Conservation (phyloP, 2,888 invertebrate genomes). For the Pyrochroa serraticornis region DNA sequence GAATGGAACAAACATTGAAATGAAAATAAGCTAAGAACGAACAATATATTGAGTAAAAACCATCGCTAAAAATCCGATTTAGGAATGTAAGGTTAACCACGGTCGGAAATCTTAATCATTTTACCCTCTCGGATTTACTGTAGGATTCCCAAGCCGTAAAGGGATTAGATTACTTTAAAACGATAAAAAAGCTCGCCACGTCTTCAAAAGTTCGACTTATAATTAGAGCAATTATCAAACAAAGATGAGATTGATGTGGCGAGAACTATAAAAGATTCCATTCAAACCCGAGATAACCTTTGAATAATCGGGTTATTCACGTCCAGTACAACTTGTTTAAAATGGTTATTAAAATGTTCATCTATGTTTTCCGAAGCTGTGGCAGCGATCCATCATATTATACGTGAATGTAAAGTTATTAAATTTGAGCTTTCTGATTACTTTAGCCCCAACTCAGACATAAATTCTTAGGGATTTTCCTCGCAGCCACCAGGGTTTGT, state of each 20-base stretch:
- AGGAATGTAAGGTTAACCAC: constrained; percentile 1
- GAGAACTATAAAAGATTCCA: neutral
- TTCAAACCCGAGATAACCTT: neutral
- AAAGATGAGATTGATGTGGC: neutral
- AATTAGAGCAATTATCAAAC: neutral
- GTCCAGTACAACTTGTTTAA: neutral
- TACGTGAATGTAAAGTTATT: constrained; percentile 20
- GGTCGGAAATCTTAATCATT: constrained; percentile 7
- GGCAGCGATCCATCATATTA: constrained; percentile 18
- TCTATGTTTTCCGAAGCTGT: constrained; percentile 9
- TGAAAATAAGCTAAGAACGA: neutral
- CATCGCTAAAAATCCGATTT: constrained; percentile 7
- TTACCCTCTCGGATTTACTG: neutral
- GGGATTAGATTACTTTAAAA: constrained; percentile 4
- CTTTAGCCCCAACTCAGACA: constrained; percentile 1
- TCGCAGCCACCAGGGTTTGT: neutral
- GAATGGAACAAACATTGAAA: too few species aligned
- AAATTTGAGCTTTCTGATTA: constrained; percentile 15
- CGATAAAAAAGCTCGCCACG: neutral
- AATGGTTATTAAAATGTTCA: constrained; percentile 15
- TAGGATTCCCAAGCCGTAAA: neutral
- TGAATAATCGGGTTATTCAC: neutral
- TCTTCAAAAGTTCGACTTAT: neutral
- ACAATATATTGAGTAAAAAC: constrained; percentile 6
- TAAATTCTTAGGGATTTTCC: neutral